Evolutionary conservation across 2,797 vertebrate species (phyloP).

Genomic region (Lepidocolaptes lacrymiger): DNA sequence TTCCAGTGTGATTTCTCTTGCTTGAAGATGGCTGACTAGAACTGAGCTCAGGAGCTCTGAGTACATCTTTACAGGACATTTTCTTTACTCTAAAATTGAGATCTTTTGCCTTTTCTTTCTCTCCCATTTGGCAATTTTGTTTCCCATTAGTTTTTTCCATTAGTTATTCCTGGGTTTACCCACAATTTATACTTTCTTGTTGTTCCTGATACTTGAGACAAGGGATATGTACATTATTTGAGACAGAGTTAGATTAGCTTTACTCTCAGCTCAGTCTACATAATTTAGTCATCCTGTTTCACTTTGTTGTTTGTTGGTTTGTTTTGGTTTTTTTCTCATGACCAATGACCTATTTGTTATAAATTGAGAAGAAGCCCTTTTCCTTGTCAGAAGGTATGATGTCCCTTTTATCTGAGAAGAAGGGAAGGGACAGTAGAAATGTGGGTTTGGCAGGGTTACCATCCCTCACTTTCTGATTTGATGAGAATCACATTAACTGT

Average conservation of each 20-base stretch:
- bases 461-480: background rate
- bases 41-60: background rate
- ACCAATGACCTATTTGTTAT: background rate
- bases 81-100: background rate
- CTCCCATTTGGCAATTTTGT: background rate
- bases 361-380: background rate
- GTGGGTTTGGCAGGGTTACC: background rate
- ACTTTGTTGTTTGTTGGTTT: background rate
- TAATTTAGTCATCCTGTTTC: background rate
- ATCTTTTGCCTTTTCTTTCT: background rate
- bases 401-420: background rate
- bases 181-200: background rate
- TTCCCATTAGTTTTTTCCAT: background rate
- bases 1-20: background rate
- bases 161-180: background rate
- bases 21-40: background rate
- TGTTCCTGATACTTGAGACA: background rate
- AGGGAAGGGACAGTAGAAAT: background rate
- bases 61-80: background rate
- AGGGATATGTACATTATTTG: background rate
- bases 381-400: background rate
- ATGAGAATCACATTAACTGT: accelerated
- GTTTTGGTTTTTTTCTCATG: too few species aligned
- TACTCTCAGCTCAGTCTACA: background rate
- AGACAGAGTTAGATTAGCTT: background rate